These are phyloP conservation scores for pig (Sus scrofa) DNA, from an alignment of 2,113 vertebrate species.

Conservation along the genomic window DNA sequence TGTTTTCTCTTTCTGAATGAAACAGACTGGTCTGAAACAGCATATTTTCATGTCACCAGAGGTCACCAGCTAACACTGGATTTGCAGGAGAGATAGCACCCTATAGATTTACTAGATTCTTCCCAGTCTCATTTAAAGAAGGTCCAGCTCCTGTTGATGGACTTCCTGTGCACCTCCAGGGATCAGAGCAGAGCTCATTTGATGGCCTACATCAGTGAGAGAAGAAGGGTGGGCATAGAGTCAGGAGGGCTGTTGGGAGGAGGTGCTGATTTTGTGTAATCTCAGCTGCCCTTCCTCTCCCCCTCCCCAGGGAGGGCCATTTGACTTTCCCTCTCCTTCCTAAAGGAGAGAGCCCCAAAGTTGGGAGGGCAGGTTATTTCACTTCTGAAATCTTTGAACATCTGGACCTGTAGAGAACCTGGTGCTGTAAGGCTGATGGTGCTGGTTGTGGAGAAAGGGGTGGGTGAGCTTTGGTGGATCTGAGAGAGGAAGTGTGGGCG, in stretches of 20 bases:
- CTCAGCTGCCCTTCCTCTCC: not conserved
- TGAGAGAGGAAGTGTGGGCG: not conserved
- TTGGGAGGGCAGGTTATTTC: not conserved
- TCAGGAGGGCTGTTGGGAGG: not conserved
- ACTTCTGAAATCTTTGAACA: not conserved
- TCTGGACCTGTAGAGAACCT: not conserved
- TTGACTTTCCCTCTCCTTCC: not conserved
- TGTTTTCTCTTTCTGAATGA: constrained; percentile 15
- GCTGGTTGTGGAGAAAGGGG: not conserved
- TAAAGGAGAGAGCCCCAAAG: not conserved
- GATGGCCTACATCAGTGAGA: not conserved
- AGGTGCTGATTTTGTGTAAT: not conserved
- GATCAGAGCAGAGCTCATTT: not conserved
- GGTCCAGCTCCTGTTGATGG: not conserved
- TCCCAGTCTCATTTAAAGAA: not conserved
- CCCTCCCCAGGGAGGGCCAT: not conserved
- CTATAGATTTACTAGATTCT: not conserved
- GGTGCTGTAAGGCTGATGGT: not conserved
- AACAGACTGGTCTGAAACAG: not conserved
- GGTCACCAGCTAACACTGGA: not conserved
- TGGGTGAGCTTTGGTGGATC: not conserved
- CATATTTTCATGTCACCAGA: not conserved
- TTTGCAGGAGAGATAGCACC: not conserved
- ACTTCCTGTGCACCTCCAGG: no score
- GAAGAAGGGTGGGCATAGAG: not conserved